Evolutionary conservation across 2,888 invertebrate species (phyloP).

Genomic region (Acheta domesticus): DNA sequence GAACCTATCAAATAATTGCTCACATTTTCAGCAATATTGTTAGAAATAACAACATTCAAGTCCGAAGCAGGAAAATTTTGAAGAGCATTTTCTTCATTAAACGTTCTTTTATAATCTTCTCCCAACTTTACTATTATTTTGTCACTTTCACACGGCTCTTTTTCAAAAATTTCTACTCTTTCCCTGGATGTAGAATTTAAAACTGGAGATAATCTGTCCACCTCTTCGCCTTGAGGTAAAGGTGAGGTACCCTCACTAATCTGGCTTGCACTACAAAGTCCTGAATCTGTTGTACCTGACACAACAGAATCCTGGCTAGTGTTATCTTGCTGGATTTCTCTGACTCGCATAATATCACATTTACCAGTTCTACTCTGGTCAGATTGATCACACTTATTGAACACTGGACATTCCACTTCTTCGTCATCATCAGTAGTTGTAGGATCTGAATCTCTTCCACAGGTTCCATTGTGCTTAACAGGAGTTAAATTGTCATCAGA

Average conservation of each 20-base stretch:
- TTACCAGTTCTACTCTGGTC: background rate
- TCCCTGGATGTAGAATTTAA: background rate
- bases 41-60: background rate
- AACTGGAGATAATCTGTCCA: background rate
- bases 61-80: conserved; percentile 21
- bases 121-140: conserved; percentile 31
- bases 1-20: background rate
- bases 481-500: background rate
- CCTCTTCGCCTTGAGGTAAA: conserved; percentile 26
- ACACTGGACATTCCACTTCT: conserved; percentile 19
- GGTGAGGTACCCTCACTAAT: conserved; percentile 35
- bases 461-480: conserved; percentile 18
- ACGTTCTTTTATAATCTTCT: too few relatives aligned
- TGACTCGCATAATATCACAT: conserved; percentile 12
- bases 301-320: conserved; percentile 38
- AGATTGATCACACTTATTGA: background rate
- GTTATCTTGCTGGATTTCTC: conserved; percentile 32
- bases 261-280: conserved; percentile 38
- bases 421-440: background rate
- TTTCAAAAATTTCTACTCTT: background rate
- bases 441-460: background rate
- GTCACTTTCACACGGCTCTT: conserved; percentile 36
- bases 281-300: conserved; percentile 37
- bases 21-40: background rate
- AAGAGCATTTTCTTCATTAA: conserved; percentile 25